Base-by-base conservation (phyloP, 2,888 invertebrate genomes). In the Yponomeuta plumbellus region DNA sequence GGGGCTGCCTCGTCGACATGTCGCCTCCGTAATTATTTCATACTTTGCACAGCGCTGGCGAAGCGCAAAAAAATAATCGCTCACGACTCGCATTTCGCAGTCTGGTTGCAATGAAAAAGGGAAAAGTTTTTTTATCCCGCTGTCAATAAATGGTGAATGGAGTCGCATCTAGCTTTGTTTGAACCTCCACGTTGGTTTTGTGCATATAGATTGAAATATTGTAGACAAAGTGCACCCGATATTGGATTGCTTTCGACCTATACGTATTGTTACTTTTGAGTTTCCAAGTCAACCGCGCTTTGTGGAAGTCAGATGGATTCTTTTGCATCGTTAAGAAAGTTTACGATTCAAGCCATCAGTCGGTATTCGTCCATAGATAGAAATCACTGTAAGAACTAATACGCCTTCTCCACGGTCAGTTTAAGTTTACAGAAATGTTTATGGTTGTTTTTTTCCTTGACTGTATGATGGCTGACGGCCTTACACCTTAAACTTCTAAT, bases 1-100 rank as follows among this genome's bases (percentile, higher is more conserved):
- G 59, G 59, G 59, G 59, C 59, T n/a, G 59, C 21, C 34, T 34
- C 13, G 59, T 59, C 59, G 66, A 79, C 76, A 78, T 80, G 81
- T 82, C 80, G 80, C 79, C 78, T 79, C 80, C 81, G 84, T 89
- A 88, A 89, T 89, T 89, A 88, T 89, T 89, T 87, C 86, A 86
- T 88, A 84, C 70, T 84, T 83, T 81, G 81, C 81, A 80, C 85
- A 82, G 81, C 78, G 79, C 80, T 76, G 82, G 78, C 76, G 73
- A 80, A 76, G 75, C 79, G 81, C 77, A 79, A 80, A 83, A 86
- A 61, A 20, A 85, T 85, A 85, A 87, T 87, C 81, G 83, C 70
- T 71, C 70, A 68, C 71, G 76, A 76, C 75, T 76, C 74, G 78
- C 81, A 81, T 85, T 85, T 86, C 84, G 83, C 81, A 81, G 81